Conservation (phyloP, 92 coral and sea anemone species). For the Epizoanthus fatuus region DNA sequence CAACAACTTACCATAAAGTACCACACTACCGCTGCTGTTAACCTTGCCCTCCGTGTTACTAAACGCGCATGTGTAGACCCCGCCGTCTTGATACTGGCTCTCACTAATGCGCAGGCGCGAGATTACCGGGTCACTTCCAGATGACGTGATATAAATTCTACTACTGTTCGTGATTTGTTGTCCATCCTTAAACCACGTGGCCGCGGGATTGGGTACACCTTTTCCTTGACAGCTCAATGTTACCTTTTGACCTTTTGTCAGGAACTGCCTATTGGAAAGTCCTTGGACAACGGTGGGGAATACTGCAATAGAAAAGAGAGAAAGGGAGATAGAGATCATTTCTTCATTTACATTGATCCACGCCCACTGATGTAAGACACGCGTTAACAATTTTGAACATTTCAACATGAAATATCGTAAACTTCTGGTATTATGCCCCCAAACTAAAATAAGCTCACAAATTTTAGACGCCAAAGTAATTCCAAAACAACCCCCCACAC, state of each 20-base stretch:
- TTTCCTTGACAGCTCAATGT: background rate
- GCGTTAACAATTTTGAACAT: too few species aligned
- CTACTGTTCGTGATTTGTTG: constrained; percentile 2
- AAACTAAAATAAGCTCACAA: too few species aligned
- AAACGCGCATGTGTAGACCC: background rate
- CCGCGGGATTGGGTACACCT: constrained; percentile 8
- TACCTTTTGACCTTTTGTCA: background rate
- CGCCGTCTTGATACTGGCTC: constrained; percentile 17
- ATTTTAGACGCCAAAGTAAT: too few species aligned
- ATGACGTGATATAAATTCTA: background rate
- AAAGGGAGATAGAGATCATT: too few species aligned
- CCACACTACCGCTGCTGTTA: constrained; percentile 12
- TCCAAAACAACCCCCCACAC: too few species aligned
- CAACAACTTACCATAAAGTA: constrained; percentile 22
- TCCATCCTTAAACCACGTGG: constrained; percentile 27
- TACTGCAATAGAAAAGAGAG: background rate
- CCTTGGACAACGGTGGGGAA: background rate
- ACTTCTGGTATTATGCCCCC: too few species aligned
- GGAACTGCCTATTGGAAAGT: background rate
- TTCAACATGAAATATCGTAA: too few species aligned
- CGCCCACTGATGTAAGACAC: too few species aligned
- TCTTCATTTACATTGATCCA: too few species aligned
- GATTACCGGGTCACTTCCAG: background rate
- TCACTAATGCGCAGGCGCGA: background rate
- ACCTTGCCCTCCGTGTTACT: constrained; percentile 18